Evolutionary conservation across 2,888 invertebrate species (phyloP).

Genomic region (Microctonus brassicae): DNA sequence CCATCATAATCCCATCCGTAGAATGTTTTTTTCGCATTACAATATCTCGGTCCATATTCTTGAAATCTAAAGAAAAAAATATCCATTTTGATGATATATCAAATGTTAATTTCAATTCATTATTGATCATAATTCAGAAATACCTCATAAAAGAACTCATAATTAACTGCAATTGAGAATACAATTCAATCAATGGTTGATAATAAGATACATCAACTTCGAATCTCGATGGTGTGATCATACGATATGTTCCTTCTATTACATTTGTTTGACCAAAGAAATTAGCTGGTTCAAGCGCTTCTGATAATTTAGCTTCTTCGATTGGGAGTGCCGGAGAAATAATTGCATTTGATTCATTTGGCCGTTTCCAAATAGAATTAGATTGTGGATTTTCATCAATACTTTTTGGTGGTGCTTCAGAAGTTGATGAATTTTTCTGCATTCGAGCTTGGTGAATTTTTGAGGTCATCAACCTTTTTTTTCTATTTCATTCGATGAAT

Average conservation of each 20-base stretch:
- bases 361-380: slow-evolving; percentile 53
- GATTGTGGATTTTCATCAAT: neutral
- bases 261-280: slow-evolving; percentile 64
- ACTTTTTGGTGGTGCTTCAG: neutral
- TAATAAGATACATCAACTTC: slow-evolving; percentile 79
- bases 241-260: slow-evolving; percentile 72
- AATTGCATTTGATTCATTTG: slow-evolving; percentile 35
- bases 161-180: slow-evolving; percentile 85
- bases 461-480: too few relatives aligned
- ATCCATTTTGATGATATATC: too few relatives aligned
- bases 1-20: slow-evolving; percentile 94
- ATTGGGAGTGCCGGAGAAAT: neutral
- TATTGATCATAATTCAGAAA: slow-evolving; percentile 65
- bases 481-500: too few relatives aligned
- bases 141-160: slow-evolving; percentile 77
- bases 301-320: slow-evolving; percentile 46
- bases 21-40: slow-evolving; percentile 80
- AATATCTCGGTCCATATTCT: slow-evolving; percentile 84
- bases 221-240: slow-evolving; percentile 80
- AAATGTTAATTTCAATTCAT: neutral
- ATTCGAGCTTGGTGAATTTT: neutral
- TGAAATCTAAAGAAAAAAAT: slow-evolving; percentile 63
- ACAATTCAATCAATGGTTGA: slow-evolving; percentile 82
- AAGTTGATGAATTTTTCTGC: neutral
- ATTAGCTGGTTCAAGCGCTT: slow-evolving; percentile 49